Conservation (phyloP, 2,797 vertebrate genomes). For the Tympanoctomys barrerae region DNA sequence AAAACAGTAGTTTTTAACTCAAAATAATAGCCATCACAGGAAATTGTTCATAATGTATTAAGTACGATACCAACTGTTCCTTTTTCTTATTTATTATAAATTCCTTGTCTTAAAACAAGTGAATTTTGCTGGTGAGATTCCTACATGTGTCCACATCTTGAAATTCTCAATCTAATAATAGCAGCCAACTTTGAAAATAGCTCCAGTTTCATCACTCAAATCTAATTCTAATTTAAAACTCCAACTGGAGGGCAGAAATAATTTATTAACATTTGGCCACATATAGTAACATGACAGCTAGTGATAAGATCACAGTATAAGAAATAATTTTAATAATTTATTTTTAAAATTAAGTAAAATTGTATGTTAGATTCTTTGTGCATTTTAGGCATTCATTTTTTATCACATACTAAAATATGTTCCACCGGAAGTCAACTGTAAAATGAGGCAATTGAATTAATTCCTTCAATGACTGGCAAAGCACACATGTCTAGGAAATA, state of each 20-base stretch:
- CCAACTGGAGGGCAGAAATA: conserved; percentile 31
- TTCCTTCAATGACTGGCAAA: background rate
- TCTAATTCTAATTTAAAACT: conserved; percentile 46
- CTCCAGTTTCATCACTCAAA: background rate
- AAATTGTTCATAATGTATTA: background rate
- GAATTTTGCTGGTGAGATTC: background rate
- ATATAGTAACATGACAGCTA: background rate
- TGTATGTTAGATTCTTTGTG: background rate
- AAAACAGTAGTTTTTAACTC: background rate
- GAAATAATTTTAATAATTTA: conserved; percentile 4
- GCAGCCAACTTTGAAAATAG: background rate
- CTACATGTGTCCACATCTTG: background rate
- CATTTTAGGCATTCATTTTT: background rate
- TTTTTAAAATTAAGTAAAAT: conserved; percentile 22
- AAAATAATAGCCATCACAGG: background rate
- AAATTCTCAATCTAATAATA: background rate
- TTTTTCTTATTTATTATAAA: background rate
- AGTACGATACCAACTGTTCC: background rate
- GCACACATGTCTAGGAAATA: background rate
- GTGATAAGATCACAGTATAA: background rate
- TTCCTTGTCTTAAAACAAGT: conserved; percentile 1
- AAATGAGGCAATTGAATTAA: background rate
- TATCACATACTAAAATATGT: background rate
- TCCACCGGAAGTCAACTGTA: background rate
- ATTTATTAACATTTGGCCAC: background rate